Conservation (phyloP, 2,797 vertebrate species). For the Ambastaia sidthimunki region DNA sequence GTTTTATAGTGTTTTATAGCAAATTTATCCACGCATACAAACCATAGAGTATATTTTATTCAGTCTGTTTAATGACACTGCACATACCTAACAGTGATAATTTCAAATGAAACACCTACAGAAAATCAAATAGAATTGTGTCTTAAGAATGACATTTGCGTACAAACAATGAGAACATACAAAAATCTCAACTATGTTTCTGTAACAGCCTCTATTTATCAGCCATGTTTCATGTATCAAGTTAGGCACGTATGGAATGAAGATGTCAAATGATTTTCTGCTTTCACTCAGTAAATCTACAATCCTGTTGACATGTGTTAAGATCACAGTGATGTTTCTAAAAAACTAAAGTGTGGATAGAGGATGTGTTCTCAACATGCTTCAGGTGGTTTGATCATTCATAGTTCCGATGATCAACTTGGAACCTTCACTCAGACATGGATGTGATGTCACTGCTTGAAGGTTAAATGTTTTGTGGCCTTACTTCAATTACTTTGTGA, state of each 20-base stretch:
- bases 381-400: too few species aligned
- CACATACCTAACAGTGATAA: neutral
- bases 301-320: neutral
- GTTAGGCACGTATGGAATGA: slow-evolving; percentile 24
- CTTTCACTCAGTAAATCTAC: neutral
- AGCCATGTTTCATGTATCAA: slow-evolving; percentile 10
- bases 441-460: neutral
- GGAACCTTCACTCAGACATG: neutral
- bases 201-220: slow-evolving; percentile 4
- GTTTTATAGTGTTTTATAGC: neutral
- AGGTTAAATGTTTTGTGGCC: neutral
- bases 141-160: neutral
- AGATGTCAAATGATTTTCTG: slow-evolving; percentile 14
- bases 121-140: slow-evolving; percentile 16
- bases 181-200: neutral
- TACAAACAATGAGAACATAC: neutral
- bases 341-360: slow-evolving; percentile 21
- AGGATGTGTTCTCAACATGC: neutral
- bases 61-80: slow-evolving; percentile 3
- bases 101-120: slow-evolving; percentile 10
- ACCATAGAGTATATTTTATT: slow-evolving; percentile 36
- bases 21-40: slow-evolving; percentile 2
- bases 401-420: neutral
- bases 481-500: neutral
- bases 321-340: slow-evolving; percentile 49